Evolutionary conservation across 1,140 invertebrate species (phyloP).

Genomic region (Sitobion miscanthi): DNA sequence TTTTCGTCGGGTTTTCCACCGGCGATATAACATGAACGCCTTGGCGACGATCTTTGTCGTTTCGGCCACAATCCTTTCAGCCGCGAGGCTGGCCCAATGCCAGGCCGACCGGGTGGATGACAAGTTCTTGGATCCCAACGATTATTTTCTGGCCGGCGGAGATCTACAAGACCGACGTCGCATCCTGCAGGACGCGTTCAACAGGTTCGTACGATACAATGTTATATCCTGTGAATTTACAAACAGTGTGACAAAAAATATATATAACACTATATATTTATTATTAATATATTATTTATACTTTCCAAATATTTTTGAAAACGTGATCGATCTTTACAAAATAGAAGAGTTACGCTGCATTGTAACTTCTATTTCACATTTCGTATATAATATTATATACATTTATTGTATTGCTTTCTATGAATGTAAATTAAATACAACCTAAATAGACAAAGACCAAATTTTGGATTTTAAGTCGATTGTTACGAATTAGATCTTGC

Average conservation of each 20-base stretch:
- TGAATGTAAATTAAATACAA: background rate
- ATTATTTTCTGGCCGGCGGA: conserved; percentile 23
- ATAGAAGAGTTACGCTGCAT: background rate
- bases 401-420: background rate
- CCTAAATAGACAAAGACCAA: background rate
- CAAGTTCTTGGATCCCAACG: conserved; percentile 43
- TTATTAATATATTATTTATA: background rate
- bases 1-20: background rate
- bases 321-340: background rate
- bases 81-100: background rate
- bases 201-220: conserved; percentile 2
- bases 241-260: background rate
- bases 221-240: background rate
- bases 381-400: background rate
- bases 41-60: background rate
- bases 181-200: conserved; percentile 41
- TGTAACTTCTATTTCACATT: background rate
- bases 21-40: background rate
- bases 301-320: background rate
- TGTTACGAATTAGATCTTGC: background rate
- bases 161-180: conserved; percentile 16
- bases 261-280: background rate
- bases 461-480: background rate
- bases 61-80: background rate
- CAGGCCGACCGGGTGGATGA: conserved; percentile 1